Base-by-base conservation (phyloP, 1,140 invertebrate genomes). In the Papilio dardanus region DNA sequence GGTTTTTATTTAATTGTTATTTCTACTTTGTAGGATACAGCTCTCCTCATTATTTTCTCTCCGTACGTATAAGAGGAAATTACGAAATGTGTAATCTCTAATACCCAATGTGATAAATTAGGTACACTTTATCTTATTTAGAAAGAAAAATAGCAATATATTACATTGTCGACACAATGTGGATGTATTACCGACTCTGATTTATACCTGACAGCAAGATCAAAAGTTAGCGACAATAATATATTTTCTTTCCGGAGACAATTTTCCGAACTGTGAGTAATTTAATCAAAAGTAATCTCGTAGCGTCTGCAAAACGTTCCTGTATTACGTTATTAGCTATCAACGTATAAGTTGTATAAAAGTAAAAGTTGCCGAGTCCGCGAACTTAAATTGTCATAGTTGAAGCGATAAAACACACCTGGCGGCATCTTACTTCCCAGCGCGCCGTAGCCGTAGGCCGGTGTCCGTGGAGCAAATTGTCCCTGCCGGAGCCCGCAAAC, bases 391-490 rank as follows among this genome's bases (percentile, higher is more conserved):
- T 69, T 77, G 71, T 81, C 74, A 76, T 80, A 79, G 78, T 86
- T 83, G 79, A 83, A 86, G 84, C 79, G 83, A 87, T 88, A 87
- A 84, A 83, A 74, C 77, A 71, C 83, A 88, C 83, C 80, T 83
- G 82, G 75, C 75, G 58, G 75, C 68, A 65, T 79, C 77, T 85
- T 79, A 82, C 74, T 78, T 85, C 81, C 83, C 76, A 79, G 79
- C 83, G 81, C 85, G 76, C 33, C 73, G 42, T 46, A 19, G 42
- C 69, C 68, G 74, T 67, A 76, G 80, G 77, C 81, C 78, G 84
- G 81, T 85, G 86, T 90, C 88, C 86, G 86, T 85, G 78, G 85
- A 84, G 85, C 84, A 91, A 93, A 93, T 92, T 92, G 83, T 83
- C 67, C 77, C 75, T 77, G 76, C 75, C 85, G 76, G 79, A 74